Evolutionary conservation across 2,888 invertebrate species (phyloP), one percentile per base, ranked within the genome.

Genomic region (Ariolimax columbianus): DNA sequence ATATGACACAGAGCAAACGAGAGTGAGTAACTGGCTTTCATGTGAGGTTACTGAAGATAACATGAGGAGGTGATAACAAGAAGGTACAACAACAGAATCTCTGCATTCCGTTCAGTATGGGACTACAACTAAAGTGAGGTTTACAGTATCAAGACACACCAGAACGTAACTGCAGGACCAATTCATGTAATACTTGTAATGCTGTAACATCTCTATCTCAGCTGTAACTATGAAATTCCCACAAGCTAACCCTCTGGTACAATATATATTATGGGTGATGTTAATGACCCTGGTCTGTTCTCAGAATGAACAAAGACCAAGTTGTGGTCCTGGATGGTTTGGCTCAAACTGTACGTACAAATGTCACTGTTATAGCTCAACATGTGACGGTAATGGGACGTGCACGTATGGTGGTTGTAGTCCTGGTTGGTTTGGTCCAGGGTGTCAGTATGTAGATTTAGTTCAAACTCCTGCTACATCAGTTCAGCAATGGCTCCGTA

Each of bases 371-470:
- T 1, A n/a, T 14, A 63, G n/a, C n/a, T 7, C 26, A 26, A 11
- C 26, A 23, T 63, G n/a, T 63, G n/a, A n/a, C 59, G 4, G 1
- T n/a, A 11, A n/a, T 63, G 59, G 59, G 9, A n/a, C 23, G 23
- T 63, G 59, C n/a, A n/a, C n/a, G n/a, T n/a, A n/a, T 7, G 6
- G 0, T 63, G 6, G 2, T 63, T 63, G 59, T n/a, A 1, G n/a
- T 3, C 3, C 7, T n/a, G n/a, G 59, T n/a, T 63, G 59, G 59
- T 63, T 63, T 63, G 59, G 59, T 6, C 59, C 26, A 63, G n/a
- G 4, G n/a, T 63, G 59, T n/a, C 59, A 63, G 59, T 63, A 63
- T n/a, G 59, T 72, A 30, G 40, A 72, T 72, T 40, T 72, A 40
- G 19, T 72, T 6, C n/a, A n/a, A 4, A 40, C 1, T 17, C 38